phyloP scores from a whole-genome alignment of 2,113 vertebrate species.

The Otolemur garnettii region DNA sequence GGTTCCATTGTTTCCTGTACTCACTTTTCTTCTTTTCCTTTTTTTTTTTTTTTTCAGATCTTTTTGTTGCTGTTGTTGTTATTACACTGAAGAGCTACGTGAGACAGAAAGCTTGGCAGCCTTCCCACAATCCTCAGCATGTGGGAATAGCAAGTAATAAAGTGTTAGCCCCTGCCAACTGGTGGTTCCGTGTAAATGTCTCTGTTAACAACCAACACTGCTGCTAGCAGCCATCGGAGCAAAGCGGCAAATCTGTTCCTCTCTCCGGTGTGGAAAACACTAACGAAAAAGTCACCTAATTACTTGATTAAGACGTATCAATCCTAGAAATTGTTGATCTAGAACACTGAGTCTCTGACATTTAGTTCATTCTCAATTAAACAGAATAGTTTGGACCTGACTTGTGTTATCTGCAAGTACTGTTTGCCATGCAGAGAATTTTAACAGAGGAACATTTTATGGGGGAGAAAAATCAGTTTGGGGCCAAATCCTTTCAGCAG shows the following conservation, averaged over 20 bases:
- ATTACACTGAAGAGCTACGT: constrained; percentile 86
- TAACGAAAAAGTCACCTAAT: constrained; percentile 87
- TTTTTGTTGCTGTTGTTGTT: constrained; percentile 84
- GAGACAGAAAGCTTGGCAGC: constrained; percentile 96
- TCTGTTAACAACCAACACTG: constrained; percentile 96
- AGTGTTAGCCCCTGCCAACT: constrained; percentile 98
- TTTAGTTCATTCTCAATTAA: constrained; percentile 88
- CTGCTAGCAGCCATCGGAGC: constrained; percentile 93
- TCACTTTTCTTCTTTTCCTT: constrained; percentile 47
- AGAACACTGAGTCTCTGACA: constrained; percentile 88
- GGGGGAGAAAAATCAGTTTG: not conserved
- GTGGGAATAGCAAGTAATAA: constrained; percentile 95
- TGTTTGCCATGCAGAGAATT: constrained; percentile 39
- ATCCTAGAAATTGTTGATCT: constrained; percentile 88
- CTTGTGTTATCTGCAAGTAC: constrained; percentile 63
- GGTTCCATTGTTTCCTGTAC: constrained; percentile 64
- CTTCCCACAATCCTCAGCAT: constrained; percentile 98
- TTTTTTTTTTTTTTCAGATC: constrained; percentile 58
- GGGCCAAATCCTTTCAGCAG: constrained; percentile 5
- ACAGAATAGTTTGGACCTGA: constrained; percentile 78
- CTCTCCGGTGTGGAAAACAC: constrained; percentile 86
- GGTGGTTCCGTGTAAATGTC: constrained; percentile 98
- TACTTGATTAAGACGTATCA: constrained; percentile 91
- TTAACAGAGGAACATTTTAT: constrained; percentile 38
- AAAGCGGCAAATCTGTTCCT: constrained; percentile 92